phyloP scores from a whole-genome alignment of 1,140 invertebrate species.

The Lepidurus packardi region DNA sequence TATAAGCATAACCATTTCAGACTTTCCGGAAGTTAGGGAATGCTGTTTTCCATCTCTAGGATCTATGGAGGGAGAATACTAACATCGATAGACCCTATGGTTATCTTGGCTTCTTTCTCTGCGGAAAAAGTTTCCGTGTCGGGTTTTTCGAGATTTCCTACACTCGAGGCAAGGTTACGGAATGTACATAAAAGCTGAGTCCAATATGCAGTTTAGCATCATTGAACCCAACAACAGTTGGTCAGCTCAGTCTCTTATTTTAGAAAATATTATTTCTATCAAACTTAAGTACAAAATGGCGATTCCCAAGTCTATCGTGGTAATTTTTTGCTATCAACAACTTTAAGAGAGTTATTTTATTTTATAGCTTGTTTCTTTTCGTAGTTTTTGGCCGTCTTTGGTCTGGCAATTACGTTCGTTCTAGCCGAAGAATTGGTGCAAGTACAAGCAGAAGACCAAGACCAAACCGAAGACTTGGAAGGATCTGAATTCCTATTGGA shows the following conservation, averaged over 20 bases:
- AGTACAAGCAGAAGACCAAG: not conserved
- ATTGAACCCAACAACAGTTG: not conserved
- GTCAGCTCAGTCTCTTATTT: not conserved
- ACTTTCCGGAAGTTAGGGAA: not conserved
- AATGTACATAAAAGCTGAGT: not conserved
- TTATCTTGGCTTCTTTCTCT: not conserved
- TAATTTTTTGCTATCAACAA: not conserved
- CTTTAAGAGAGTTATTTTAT: not conserved
- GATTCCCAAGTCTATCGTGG: not conserved
- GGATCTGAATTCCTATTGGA: not conserved
- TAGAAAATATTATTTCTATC: not conserved
- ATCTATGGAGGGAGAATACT: not conserved
- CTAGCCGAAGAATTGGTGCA: not conserved
- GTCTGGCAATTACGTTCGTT: not conserved
- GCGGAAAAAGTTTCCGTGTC: not conserved
- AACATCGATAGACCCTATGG: not conserved
- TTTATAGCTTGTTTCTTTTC: not conserved
- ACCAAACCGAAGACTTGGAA: not conserved
- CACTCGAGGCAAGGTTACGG: not conserved
- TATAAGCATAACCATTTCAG: not conserved
- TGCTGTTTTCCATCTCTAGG: not conserved
- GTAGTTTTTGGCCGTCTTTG: not conserved
- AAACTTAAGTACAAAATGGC: not conserved
- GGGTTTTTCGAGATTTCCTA: not conserved
- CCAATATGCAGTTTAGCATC: not conserved